Base-by-base conservation (phyloP, 2,888 invertebrate species). In the Sericinus montela region DNA sequence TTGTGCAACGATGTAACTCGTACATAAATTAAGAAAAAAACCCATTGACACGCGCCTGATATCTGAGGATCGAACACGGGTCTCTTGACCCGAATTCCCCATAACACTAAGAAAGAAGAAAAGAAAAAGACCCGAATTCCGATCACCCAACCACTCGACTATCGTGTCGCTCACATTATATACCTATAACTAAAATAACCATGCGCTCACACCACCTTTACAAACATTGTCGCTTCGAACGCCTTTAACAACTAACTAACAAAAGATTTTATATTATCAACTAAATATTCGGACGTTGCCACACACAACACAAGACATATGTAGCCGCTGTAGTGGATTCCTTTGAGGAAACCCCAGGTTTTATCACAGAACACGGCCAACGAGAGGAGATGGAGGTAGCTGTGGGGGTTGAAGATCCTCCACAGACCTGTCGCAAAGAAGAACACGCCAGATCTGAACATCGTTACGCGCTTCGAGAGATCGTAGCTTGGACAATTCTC, bases 321-420 rank as follows among this genome's bases (percentile, higher is more conserved):
- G 68, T 93, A 95, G 1, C 95, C 94, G 42, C 90, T 80, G 71
- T 93, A 94, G 66, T 94, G 93, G 10, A 94, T 89, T 35, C 90
- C 79, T 59, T 91, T 90, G 19, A 96, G 77, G 65, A 95, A 95
- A 56, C 93, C 92, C 94, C 95, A 95, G 3, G 94, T 82, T 69
- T 94, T 94, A 89, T 96, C 95, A 77, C 95, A 92, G 80, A 95
- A 95, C 56, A 96, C 91, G 16, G 95, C 93, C 38, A 95, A 75
- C 28, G 96, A 90, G 11, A 96, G 74, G 60, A 92, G 89, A 72
- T 96, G 95, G 30, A 94, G 80, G 57, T 95, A 89, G 34, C 94
- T 93, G 64, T 96, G 95, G 0, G 95, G 93, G 69, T 95, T 96
- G 5, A 94, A 89, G 0, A 95, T 84, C 56, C 95, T 91, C 96